A percentile compares a stretch with the other conserved stretches of the same genome.
phyloP scores from a whole-genome alignment of 2,888 invertebrate genomes.

The Tinea semifulvella region DNA sequence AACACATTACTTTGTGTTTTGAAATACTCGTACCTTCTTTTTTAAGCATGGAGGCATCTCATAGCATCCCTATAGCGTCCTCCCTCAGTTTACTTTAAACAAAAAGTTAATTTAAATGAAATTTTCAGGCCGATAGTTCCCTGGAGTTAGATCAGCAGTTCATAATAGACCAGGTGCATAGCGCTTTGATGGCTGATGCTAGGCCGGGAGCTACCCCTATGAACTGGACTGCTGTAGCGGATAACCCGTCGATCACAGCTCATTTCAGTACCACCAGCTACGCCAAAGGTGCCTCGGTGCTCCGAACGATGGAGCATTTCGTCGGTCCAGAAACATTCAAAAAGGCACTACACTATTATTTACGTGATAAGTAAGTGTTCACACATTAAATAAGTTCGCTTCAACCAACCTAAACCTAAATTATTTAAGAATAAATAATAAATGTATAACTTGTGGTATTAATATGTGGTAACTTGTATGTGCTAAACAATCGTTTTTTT shows the following conservation, averaged over 20 bases:
- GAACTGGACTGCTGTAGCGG: slow-evolving; percentile 63
- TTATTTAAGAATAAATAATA: not conserved
- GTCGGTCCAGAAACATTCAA: slow-evolving; percentile 65
- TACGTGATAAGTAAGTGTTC: slow-evolving; percentile 60
- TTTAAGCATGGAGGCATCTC: too few species aligned
- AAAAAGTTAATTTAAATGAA: too few species aligned
- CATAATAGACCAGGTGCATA: slow-evolving; percentile 73
- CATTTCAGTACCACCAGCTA: slow-evolving; percentile 77
- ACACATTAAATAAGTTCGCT: not conserved
- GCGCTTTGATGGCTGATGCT: slow-evolving; percentile 68
- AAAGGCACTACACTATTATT: slow-evolving; percentile 64
- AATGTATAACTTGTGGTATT: not conserved
- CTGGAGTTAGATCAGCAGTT: slow-evolving; percentile 68
- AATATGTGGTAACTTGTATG: not conserved
- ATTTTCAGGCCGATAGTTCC: slow-evolving; percentile 40
- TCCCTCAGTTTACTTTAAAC: too few species aligned
- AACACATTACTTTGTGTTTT: too few species aligned
- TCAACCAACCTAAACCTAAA: not conserved
- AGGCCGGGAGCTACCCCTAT: slow-evolving; percentile 41
- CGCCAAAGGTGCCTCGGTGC: slow-evolving; percentile 70
- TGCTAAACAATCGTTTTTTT: too few species aligned
- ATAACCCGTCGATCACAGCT: slow-evolving; percentile 55
- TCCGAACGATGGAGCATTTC: slow-evolving; percentile 73
- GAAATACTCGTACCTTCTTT: too few species aligned
- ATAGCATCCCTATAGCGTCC: too few species aligned